Evolutionary conservation across 2,797 vertebrate species (phyloP).

Genomic region (Chiroxiphia lanceolata): DNA sequence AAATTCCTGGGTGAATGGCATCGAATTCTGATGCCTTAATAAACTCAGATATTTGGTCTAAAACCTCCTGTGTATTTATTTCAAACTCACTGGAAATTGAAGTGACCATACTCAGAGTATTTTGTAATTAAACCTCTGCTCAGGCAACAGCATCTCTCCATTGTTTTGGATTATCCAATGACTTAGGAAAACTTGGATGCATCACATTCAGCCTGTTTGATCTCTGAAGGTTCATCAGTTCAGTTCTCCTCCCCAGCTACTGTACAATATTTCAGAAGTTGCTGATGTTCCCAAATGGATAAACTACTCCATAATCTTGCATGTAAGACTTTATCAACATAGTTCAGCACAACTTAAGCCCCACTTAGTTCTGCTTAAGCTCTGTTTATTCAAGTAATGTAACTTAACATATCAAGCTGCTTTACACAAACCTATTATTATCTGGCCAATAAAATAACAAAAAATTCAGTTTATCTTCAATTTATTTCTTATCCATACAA

Average conservation of each 20-base stretch:
- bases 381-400: not conserved
- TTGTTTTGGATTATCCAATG: not conserved
- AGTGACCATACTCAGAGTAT: not conserved
- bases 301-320: not conserved
- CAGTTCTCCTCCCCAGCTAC: not conserved
- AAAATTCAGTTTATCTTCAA: not conserved
- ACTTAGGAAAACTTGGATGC: not conserved
- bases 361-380: not conserved
- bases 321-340: not conserved
- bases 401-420: not conserved
- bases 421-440: not conserved
- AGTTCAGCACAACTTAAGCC: not conserved
- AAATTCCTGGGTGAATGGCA: not conserved
- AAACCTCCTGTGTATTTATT: not conserved
- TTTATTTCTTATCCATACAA: not conserved
- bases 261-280: not conserved
- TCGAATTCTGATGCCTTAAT: not conserved
- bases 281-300: not conserved
- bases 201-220: not conserved
- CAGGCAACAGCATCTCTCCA: not conserved
- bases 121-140: not conserved
- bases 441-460: not conserved
- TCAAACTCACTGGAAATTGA: not conserved
- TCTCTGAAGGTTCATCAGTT: not conserved
- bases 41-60: not conserved